Evolutionary conservation across 2,113 vertebrate species (phyloP), one percentile per base, ranked within the genome.

Genomic region (Monopterus albus): DNA sequence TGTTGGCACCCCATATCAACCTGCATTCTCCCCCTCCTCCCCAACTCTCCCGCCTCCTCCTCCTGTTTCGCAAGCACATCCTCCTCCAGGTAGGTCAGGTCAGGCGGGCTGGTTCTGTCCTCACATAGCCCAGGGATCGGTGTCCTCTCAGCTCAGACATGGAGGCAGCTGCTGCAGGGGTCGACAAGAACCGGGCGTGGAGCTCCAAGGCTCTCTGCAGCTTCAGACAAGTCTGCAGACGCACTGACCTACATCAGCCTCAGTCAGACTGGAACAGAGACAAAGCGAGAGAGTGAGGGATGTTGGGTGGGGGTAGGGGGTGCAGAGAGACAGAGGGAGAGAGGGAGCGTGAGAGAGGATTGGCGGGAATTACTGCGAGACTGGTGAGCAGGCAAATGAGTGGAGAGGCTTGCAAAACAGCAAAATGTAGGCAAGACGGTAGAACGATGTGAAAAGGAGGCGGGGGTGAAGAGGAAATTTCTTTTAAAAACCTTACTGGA

Each of bases 161-260:
- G 23, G 66, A 50, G 29, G 74, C 69, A 56, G 82, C 56, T 15
- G 60, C 68, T 63, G 62, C 65, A 35, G 82, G 77, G 88, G 83
- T 86, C 52, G 72, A 53, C 15, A 53, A 65, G 72, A 71, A 86
- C 79, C 72, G 52, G 71, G 67, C 86, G 43, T 76, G 81, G 81
- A 79, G 67, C 84, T 84, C 79, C 75, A 60, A 82, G 62, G 81
- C 84, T 84, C 75, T 83, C 69, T 61, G 78, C 84, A 81, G 82
- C 84, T 81, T 79, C 88, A 89, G 89, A 90, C 89, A 88, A 51
- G 71, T n/a, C 78, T 81, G 86, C 83, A 91, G 90, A 91, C 89
- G 59, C 87, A 85, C 63, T 91, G 90, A 91, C 89, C 90, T 91
- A 91, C 87, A 91, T 91, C 85, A 81, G 90, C 78, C 75, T 79